A percentile compares a stretch with the other conserved stretches of the same genome.
phyloP scores from a whole-genome alignment of 2,888 invertebrate genomes.

The Drosophila austrosaltans region DNA sequence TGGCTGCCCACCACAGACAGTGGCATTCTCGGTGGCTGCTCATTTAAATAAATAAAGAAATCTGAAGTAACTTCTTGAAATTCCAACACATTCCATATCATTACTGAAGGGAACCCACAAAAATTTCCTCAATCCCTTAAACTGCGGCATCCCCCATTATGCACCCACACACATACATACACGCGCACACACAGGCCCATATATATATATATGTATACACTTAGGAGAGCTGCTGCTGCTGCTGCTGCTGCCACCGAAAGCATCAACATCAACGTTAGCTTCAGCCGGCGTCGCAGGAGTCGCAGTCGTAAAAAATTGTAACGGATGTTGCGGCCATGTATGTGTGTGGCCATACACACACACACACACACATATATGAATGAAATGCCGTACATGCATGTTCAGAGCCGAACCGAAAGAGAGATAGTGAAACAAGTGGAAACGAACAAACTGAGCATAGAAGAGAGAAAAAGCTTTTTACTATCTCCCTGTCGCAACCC shows the following conservation, averaged over 20 bases:
- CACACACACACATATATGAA: conserved; percentile 22
- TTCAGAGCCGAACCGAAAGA: background rate
- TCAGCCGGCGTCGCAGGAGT: conserved; percentile 50
- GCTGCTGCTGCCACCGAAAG: conserved; percentile 55
- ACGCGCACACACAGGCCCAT: conserved; percentile 14
- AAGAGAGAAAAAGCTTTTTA: conserved; percentile 33
- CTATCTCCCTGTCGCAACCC: conserved; percentile 21
- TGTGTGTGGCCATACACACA: conserved; percentile 42
- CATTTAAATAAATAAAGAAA: conserved; percentile 81
- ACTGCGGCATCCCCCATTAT: conserved; percentile 56
- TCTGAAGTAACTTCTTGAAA: conserved; percentile 79
- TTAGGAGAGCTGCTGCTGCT: conserved; percentile 23
- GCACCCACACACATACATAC: conserved; percentile 28
- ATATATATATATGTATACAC: conserved; percentile 22
- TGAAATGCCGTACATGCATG: background rate
- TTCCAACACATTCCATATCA: conserved; percentile 81
- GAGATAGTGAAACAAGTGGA: conserved; percentile 68
- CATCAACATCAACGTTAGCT: conserved; percentile 72
- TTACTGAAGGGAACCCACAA: conserved; percentile 77
- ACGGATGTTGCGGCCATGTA: conserved; percentile 77
- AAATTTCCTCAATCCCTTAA: conserved; percentile 80
- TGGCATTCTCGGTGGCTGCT: conserved; percentile 67
- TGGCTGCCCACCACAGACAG: conserved; percentile 53
- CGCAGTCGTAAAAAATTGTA: conserved; percentile 76
- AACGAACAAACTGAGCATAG: conserved; percentile 56